Evolutionary conservation across 1,140 invertebrate species (phyloP), one percentile per base, ranked within the genome.

Genomic region (Megalonaias nervosa): DNA sequence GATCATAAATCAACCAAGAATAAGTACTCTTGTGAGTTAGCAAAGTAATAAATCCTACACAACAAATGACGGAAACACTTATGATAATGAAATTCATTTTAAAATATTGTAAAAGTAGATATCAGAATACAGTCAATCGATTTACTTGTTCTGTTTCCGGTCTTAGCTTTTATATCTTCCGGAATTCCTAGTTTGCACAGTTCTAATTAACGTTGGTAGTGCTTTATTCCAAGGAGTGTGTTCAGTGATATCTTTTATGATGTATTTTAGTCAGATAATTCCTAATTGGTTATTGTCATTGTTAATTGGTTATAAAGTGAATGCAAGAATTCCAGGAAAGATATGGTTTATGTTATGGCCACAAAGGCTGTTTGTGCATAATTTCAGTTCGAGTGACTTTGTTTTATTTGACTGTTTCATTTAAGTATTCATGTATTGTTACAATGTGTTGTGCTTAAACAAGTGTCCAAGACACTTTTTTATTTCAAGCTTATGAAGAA

Each of bases 391-490:
- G 31, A 65, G 38, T 48, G 38, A 48, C 38, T 5, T 48, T 65
- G 62, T 31, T 23, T 31, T 65, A 23, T 65, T 65, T 65, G 62
- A 16, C 31, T 65, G 13, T 23, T 19, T 74, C 71, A 70, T 67
- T 76, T 76, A 70, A 55, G 73, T 78, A 78, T 73, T 67, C n/a
- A 66, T 78, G 76, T 77, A 77, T 17, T 71, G 75, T 78, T 72
- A 78, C 74, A 67, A 26, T 61, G 76, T 78, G 76, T 78, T 78
- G 76, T 78, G 76, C 76, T 78, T 67, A 69, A 67, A 60, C 56
- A 65, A 61, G 76, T 78, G 76, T 78, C 76, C 76, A 78, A 78
- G 76, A 78, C 76, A 78, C 76, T 48, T 38, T 68, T 78, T 78
- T 78, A 71, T 78, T 73, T 78, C 76, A 64, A 71, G 71, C 74